Evolutionary conservation across 2,797 vertebrate genomes (phyloP), one percentile per base, ranked within the genome.

Genomic region (Halcyon smyrnensis): DNA sequence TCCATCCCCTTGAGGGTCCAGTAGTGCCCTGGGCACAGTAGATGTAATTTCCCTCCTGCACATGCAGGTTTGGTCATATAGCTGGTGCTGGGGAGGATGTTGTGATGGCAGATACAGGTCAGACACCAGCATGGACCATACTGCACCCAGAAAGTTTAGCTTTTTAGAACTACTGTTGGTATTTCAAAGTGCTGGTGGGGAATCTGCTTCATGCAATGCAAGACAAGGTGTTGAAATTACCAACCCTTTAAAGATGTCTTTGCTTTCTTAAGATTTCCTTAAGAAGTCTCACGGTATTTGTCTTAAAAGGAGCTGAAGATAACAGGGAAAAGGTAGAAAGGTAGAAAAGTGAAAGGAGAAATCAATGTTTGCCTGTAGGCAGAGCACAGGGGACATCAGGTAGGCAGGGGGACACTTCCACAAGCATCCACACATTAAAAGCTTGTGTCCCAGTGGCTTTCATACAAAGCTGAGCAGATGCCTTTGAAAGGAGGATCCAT

Each of bases 31-130:
- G 60, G 43, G 39, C 43, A 39, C 19, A 18, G 56, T 7, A 51
- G 64, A 28, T 6, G 14, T 9, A 6, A 0, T 0, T 56, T 88
- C 41, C 56, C 23, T 60, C 51, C 68, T 9, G 21, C 0, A 4
- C 13, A 15, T 1, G 74, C 15, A 39, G 83, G 34, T 25, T 80
- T 83, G 37, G 30, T 25, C 68, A 15, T 17, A 2, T 4, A 36
- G 67, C 0, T 0, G 1, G 34, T 2, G 14, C 11, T 2, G 4
- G 53, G 56, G 51, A 12, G 6, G 73, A 1, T 8, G 46, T 24
- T 37, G 56, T 2, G 41, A 45, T 11, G 41, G 57, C 62, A 64
- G 48, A 8, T 18, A 3, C 1, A 18, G 87, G 84, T 67, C 75
- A n/a, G 34, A 9, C 84, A 51, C 19, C 53, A 27, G 18, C 15